Base-by-base conservation (phyloP, 2,113 vertebrate species). In the Pelecanus crispus region DNA sequence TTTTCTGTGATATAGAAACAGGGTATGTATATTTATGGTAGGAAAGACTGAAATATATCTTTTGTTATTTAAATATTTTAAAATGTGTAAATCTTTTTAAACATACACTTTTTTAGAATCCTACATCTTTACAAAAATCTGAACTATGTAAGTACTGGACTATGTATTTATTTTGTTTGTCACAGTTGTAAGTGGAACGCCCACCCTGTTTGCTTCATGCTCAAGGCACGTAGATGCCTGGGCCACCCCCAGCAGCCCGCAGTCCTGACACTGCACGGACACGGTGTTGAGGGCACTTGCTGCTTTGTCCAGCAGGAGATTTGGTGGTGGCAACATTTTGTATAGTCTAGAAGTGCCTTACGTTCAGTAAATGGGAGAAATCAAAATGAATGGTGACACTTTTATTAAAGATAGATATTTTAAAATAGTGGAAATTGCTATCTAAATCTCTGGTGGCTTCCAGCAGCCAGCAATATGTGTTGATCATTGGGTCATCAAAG, bases 251-350 rank as follows among this genome's bases (percentile, higher is more conserved):
- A 49, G 62, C 31, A 86, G 34, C 42, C 52, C 5, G 1, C 47
- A 59, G 53, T 10, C 45, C 42, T 16, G 29, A 11, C 44, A 26
- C 47, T 18, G 28, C 28, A 20, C 7, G 7, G 61, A 24, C n/a
- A 36, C 0, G 0, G 53, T 3, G 1, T 34, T 32, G 16, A 20
- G 40, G 45, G 31, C 26, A 11, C 21, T 80, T 53, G 13, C 40
- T 67, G 53, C 80, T 36, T 7, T 49, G n/a, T 36, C 31, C 50
- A 55, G 77, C 25, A n/a, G 42, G 40, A 88, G 29, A 73, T 77
- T 12, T 49, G 59, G 4, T 62, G 40, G 24, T 85, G 28, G 25
- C 49, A 77, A 47, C 9, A 13, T 78, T 56, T 40, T 28, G 16
- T 40, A 52, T 58, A 34, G 50, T 38, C 73, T 53, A 40, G 17